Base-by-base conservation (phyloP, 2,888 invertebrate species). In the Lymantria dispar region DNA sequence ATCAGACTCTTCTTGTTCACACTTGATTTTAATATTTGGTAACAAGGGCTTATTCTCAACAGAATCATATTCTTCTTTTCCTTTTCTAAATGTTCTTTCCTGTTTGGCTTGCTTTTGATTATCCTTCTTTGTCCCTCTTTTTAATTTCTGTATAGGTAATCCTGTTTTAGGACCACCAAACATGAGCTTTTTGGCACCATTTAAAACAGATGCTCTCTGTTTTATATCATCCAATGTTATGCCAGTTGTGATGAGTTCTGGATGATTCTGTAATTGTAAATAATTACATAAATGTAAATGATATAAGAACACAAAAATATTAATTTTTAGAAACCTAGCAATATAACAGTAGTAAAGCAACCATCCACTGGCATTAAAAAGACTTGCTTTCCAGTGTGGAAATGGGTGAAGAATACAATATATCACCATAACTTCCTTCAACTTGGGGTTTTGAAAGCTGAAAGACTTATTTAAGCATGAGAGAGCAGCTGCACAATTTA, bases 191-290 rank as follows among this genome's bases (percentile, higher is more conserved):
- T 87, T 90, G 12, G 86, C 70, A 92, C 93, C 70, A 95, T 92
- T 83, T 7, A 85, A 79, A 30, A 85, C 50, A 47, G 83, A 76
- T 14, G 87, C 88, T 95, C 97, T 64, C 62, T 88, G 87, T 53
- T 88, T 88, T 52, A 91, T 83, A 36, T 90, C 90, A 39, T 95
- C 93, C 47, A 97, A 81, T 8, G 94, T 94, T 62, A 97, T 95
- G 45, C 95, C 96, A 64, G 94, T 93, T 11, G 95, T 96, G 69
- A 95, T 95, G 47, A 96, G 89, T 78, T 96, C 96, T 13, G 95
- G 94, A 75, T 95, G 94, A 68, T 93, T 92, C 94, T 95, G 72
- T 8, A 88, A 89, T 37, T 45, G 38, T 2, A n/a, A 12, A 38
- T n/a, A 38, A 8, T 38, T 22, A 3, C 5, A 22, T 22, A n/a